phyloP scores from a whole-genome alignment of 2,888 invertebrate species.

The Pristionchus mayeri region DNA sequence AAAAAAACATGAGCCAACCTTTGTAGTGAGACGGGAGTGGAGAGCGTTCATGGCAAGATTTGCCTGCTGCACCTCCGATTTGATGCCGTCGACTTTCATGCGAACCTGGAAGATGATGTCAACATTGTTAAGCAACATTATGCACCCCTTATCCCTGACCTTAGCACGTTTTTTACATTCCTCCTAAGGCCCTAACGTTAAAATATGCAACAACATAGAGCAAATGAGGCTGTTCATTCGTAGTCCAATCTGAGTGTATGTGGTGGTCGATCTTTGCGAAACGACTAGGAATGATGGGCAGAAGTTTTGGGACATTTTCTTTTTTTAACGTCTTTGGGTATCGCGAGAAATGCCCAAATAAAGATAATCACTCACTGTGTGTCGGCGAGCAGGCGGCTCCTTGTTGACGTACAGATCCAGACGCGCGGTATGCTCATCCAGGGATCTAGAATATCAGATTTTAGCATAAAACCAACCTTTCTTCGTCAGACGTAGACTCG shows the following conservation, averaged over 20 bases:
- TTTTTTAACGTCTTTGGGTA: too few species aligned
- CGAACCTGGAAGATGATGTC: slow-evolving; percentile 55
- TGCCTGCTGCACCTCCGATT: slow-evolving; percentile 64
- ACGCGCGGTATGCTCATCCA: slow-evolving; percentile 61
- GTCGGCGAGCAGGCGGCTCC: slow-evolving; percentile 65
- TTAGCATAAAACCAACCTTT: neutral
- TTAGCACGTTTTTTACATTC: too few species aligned
- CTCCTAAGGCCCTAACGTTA: too few species aligned
- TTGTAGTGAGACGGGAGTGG: slow-evolving; percentile 68
- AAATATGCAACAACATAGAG: too few species aligned
- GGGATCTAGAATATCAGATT: slow-evolving; percentile 55
- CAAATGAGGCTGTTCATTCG: too few species aligned
- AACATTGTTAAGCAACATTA: too few species aligned
- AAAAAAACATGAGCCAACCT: slow-evolving; percentile 43
- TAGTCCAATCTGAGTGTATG: too few species aligned
- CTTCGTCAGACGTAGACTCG: too few species aligned
- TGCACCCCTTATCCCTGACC: too few species aligned
- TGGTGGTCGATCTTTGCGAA: too few species aligned
- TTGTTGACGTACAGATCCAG: slow-evolving; percentile 66
- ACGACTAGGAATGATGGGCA: neutral
- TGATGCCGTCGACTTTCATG: slow-evolving; percentile 69
- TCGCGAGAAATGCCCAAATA: too few species aligned
- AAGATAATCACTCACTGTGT: slow-evolving; percentile 55
- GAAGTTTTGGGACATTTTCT: too few species aligned
- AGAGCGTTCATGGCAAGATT: slow-evolving; percentile 63